Conservation (phyloP, 1,140 invertebrate species). For the Drosophila tristis region DNA sequence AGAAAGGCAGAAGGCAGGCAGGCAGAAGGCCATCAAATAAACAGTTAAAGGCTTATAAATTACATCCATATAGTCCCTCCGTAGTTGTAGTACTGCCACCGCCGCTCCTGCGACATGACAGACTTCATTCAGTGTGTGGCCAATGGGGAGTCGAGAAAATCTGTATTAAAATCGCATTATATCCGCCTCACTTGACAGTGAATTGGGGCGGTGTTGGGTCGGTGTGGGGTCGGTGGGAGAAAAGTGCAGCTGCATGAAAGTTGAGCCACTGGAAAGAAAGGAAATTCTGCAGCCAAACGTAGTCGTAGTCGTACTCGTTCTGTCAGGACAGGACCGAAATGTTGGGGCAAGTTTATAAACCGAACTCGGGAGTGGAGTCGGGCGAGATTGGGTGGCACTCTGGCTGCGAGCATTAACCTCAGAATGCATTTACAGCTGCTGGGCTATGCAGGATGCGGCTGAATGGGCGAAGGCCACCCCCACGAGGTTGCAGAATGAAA, state of each 20-base stretch:
- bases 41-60: constrained; percentile 69
- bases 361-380: constrained; percentile 29
- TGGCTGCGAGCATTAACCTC: constrained; percentile 74
- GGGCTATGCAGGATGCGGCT: constrained; percentile 8
- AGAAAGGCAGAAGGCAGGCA: too few species aligned
- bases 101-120: constrained; percentile 53
- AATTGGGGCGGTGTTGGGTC: not conserved
- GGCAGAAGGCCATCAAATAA: constrained; percentile 46
- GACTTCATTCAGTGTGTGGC: constrained; percentile 24
- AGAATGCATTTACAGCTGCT: constrained; percentile 67
- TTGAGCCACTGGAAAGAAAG: constrained; percentile 43
- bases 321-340: constrained; percentile 54
- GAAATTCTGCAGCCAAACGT: constrained; percentile 60
- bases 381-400: constrained; percentile 20
- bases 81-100: constrained; percentile 2
- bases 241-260: constrained; percentile 44
- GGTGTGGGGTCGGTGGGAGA: constrained; percentile 1
- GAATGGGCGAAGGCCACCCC: not conserved
- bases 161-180: constrained; percentile 80
- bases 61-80: constrained; percentile 22
- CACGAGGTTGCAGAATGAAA: not conserved
- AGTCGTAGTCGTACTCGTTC: constrained; percentile 21
- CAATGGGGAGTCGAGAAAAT: constrained; percentile 53
- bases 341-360: constrained; percentile 74
- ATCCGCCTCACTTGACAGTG: constrained; percentile 73